Percentiles rank a stretch among this genome's conserved stretches.
Conservation (phyloP, 2,797 vertebrate genomes). For the Iguana delicatissima region DNA sequence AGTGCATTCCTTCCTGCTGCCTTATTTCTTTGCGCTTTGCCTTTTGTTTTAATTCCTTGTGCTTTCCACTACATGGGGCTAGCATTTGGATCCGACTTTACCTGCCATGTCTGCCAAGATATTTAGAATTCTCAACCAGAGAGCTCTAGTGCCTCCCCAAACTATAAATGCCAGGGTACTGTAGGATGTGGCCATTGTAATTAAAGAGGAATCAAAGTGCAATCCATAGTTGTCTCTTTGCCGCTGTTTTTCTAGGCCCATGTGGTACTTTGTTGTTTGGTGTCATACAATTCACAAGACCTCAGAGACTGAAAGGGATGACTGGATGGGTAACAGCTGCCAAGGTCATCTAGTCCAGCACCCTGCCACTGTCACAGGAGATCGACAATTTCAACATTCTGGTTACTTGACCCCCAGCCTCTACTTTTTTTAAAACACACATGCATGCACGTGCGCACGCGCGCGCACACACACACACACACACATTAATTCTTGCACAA, state of each 20-base stretch:
- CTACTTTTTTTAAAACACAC: too few relatives aligned
- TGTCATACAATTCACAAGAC: background rate
- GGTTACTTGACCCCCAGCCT: background rate
- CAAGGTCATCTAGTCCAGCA: background rate
- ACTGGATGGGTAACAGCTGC: background rate
- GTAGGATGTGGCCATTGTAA: too few relatives aligned
- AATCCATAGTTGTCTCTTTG: background rate
- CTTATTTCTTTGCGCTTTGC: too few relatives aligned
- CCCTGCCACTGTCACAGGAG: background rate
- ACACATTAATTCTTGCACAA: background rate
- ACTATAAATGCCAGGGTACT: too few relatives aligned
- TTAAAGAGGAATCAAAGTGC: too few relatives aligned
- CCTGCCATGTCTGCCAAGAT: too few relatives aligned
- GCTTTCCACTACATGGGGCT: background rate
- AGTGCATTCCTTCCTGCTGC: background rate
- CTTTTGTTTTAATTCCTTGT: background rate
- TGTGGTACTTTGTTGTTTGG: background rate
- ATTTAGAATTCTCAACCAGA: too few relatives aligned
- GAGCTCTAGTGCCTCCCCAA: too few relatives aligned
- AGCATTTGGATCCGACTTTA: too few relatives aligned
- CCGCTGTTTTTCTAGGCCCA: background rate
- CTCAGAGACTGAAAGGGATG: background rate
- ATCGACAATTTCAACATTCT: background rate
- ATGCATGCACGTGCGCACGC: too few relatives aligned
- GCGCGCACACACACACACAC: too few relatives aligned